Percentiles rank a stretch among this genome's conserved stretches.
phyloP scores from a whole-genome alignment of 2,797 vertebrate genomes.

The Crocodylus rhombifer region DNA sequence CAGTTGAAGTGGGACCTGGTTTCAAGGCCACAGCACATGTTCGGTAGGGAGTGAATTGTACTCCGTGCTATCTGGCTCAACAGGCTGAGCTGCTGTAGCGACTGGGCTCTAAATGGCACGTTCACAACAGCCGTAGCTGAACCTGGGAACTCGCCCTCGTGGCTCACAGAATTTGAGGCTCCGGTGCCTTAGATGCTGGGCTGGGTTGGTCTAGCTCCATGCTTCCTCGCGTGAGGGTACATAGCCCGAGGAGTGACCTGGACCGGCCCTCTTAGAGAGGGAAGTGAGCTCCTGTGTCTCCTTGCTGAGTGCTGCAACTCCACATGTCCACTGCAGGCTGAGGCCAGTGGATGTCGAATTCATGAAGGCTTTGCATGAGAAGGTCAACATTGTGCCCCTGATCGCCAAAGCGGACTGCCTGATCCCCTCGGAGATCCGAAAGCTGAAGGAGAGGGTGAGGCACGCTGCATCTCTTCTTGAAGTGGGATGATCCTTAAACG shows the following conservation, averaged over 20 bases:
- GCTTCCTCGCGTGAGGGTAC: neutral
- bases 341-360: conserved; percentile 97
- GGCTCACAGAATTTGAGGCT: neutral
- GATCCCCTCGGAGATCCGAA: conserved; percentile 95
- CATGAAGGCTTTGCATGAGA: conserved; percentile 98
- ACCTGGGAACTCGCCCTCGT: neutral
- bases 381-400: conserved; percentile 97
- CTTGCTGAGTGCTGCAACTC: neutral
- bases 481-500: neutral
- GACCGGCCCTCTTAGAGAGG: neutral
- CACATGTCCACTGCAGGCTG: conserved; percentile 80
- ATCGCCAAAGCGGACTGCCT: conserved; percentile 98
- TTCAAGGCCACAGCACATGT: neutral
- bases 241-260: neutral
- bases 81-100: neutral
- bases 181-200: no score
- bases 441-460: conserved; percentile 97
- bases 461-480: neutral
- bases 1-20: neutral
- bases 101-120: neutral
- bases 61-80: neutral
- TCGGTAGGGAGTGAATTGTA: neutral
- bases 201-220: neutral
- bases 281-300: neutral
- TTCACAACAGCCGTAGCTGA: neutral